These are phyloP conservation scores for Mactromeris polynyma DNA, from an alignment of 2,888 invertebrate species.

Conservation along the genomic window DNA sequence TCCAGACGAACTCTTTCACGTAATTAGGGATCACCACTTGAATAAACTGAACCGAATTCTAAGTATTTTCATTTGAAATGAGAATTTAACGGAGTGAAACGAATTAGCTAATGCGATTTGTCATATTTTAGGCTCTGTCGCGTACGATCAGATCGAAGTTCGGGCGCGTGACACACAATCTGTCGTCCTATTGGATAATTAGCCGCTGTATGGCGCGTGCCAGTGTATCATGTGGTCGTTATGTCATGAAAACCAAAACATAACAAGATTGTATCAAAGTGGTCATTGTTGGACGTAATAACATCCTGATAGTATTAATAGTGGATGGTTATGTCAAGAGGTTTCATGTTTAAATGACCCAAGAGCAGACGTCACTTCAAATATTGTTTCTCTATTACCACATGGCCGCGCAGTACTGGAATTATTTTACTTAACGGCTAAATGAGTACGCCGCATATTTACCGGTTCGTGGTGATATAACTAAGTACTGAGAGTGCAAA, in stretches of 20 bases:
- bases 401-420: not conserved
- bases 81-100: constrained; percentile 1
- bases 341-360: constrained; percentile 11
- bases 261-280: constrained; percentile 32
- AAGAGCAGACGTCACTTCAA: constrained; percentile 14
- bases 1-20: no score
- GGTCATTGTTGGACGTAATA: constrained; percentile 16
- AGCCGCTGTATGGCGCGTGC: constrained; percentile 36
- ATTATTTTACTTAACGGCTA: not conserved
- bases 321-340: not conserved
- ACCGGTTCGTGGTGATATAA: no score
- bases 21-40: not conserved
- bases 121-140: constrained; percentile 47
- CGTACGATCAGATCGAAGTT: constrained; percentile 24
- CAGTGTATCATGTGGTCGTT: constrained; percentile 34
- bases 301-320: not conserved
- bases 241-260: constrained; percentile 31
- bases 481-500: no score
- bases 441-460: not conserved
- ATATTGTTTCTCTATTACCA: not conserved
- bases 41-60: not conserved
- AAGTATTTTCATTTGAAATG: constrained; percentile 9
- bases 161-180: constrained; percentile 6
- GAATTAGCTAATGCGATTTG: constrained; percentile 34
- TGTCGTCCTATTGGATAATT: constrained; percentile 35